Evolutionary conservation across 2,797 vertebrate species (phyloP), one percentile per base, ranked within the genome.

Genomic region (Discoglossus pictus): DNA sequence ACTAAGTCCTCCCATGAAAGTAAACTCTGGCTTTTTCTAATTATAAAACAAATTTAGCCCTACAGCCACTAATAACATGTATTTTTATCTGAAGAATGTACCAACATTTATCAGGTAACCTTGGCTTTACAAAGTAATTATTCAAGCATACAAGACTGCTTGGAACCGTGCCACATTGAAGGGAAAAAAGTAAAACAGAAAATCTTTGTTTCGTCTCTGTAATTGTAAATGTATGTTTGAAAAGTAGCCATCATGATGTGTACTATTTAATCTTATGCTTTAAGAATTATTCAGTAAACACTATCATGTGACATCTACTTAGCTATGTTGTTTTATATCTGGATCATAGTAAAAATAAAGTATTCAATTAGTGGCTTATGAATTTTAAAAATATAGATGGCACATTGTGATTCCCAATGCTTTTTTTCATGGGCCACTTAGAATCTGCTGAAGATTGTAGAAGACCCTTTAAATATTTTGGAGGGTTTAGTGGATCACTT

Each of bases 111-210:
- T 69, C 66, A 69, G 66, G 66, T 69, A 69, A 69, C 66, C 66
- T 69, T 69, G 66, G 66, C 58, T 69, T 69, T 61, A 69, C 39
- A 69, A 51, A 69, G 66, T 69, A 69, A 69, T 69, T 69, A 69
- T 60, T 55, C 66, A 69, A 61, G 66, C 50, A 58, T 69, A 69
- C 56, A 69, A 61, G 58, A 69, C 66, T 54, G 56, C 66, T 69
- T 69, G 66, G 66, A 69, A 61, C 66, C 21, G 44, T 69, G 66
- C 66, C 66, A 69, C 43, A 34, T 15, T 48, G 27, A 67, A 27
- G 44, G 42, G 59, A 67, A 59, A 67, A 46, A 61, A 52, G 65
- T 25, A 53, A 61, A 56, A 55, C 66, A 61, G 50, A 61, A 69
- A 69, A 61, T 68, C 66, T 61, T 61, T 69, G 66, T 69, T 69